phyloP scores from a whole-genome alignment of 64 coral and sea anemone genomes.

The Montipora sp. region DNA sequence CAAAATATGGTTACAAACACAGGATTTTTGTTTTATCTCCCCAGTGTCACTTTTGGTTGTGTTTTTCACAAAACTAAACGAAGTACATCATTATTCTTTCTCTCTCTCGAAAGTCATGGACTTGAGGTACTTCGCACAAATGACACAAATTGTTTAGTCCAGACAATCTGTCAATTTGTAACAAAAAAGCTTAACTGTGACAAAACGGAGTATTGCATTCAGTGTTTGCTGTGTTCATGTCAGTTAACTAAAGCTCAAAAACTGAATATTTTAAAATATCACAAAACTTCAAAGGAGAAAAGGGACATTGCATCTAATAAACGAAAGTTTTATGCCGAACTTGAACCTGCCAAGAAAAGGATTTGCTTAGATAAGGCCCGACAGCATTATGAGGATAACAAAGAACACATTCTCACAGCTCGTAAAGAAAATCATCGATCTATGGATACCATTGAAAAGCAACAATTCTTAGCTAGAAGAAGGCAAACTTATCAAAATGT shows the following conservation, averaged over 20 bases:
- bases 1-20: background rate
- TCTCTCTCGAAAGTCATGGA: slow-evolving; percentile 37
- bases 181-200: slow-evolving; percentile 49
- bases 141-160: slow-evolving; percentile 56
- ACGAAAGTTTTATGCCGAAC: slow-evolving; percentile 47
- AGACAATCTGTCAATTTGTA: slow-evolving; percentile 42
- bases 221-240: slow-evolving; percentile 62
- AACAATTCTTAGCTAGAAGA: background rate
- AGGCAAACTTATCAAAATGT: slow-evolving; percentile 1
- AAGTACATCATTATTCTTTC: slow-evolving; percentile 48
- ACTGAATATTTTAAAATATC: slow-evolving; percentile 63
- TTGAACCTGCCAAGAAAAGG: slow-evolving; percentile 69
- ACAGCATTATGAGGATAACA: background rate
- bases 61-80: slow-evolving; percentile 49
- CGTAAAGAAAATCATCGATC: background rate
- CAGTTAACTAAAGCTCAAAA: slow-evolving; percentile 51
- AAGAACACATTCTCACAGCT: background rate
- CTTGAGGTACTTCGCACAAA: slow-evolving; percentile 9
- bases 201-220: slow-evolving; percentile 36
- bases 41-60: background rate
- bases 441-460: background rate
- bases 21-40: slow-evolving; percentile 23
- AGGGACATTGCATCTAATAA: slow-evolving; percentile 20
- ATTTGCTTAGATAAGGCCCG: slow-evolving; percentile 32
- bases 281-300: slow-evolving; percentile 65